A percentile compares a stretch with the other conserved stretches of the same genome.
phyloP scores from a whole-genome alignment of 2,113 vertebrate species.

The pig (Sus scrofa) region DNA sequence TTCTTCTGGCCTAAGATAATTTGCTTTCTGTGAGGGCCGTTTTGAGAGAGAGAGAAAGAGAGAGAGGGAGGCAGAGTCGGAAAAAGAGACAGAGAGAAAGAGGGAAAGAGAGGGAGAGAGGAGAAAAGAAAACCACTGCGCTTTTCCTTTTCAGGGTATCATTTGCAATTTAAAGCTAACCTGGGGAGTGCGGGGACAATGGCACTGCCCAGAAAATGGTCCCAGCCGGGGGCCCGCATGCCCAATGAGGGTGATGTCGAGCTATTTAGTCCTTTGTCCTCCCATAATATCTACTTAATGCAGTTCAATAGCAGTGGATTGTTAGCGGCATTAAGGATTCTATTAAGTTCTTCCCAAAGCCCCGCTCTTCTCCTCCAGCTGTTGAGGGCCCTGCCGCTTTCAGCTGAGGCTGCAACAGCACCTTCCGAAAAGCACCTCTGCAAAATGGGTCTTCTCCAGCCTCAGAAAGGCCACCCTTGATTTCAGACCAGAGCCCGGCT shows the following conservation, averaged over 20 bases:
- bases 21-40: slow-evolving; percentile 93
- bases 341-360: slow-evolving; percentile 99
- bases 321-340: slow-evolving; percentile 98
- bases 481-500: slow-evolving; percentile 73
- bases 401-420: slow-evolving; percentile 87
- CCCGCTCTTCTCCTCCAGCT: slow-evolving; percentile 92
- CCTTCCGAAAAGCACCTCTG: slow-evolving; percentile 81
- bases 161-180: slow-evolving; percentile 99
- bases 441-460: slow-evolving; percentile 87
- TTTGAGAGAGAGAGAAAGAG: slow-evolving; percentile 67
- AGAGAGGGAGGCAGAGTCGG: slow-evolving; percentile 49
- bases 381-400: slow-evolving; percentile 89
- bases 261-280: slow-evolving; percentile 98
- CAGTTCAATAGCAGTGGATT: slow-evolving; percentile 97
- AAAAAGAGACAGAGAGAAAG: not conserved
- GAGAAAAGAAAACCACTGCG: slow-evolving; percentile 74
- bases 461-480: slow-evolving; percentile 72
- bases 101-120: slow-evolving; percentile 6
- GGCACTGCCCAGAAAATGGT: slow-evolving; percentile 93
- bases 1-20: slow-evolving; percentile 94
- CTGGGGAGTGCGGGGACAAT: slow-evolving; percentile 97
- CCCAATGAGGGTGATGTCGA: slow-evolving; percentile 98
- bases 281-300: slow-evolving; percentile 99
- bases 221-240: slow-evolving; percentile 91
- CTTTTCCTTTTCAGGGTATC: slow-evolving; percentile 94